These are phyloP conservation scores for Thamnophis sirtalis DNA, from an alignment of 2,113 vertebrate genomes.

Conservation along the genomic window DNA sequence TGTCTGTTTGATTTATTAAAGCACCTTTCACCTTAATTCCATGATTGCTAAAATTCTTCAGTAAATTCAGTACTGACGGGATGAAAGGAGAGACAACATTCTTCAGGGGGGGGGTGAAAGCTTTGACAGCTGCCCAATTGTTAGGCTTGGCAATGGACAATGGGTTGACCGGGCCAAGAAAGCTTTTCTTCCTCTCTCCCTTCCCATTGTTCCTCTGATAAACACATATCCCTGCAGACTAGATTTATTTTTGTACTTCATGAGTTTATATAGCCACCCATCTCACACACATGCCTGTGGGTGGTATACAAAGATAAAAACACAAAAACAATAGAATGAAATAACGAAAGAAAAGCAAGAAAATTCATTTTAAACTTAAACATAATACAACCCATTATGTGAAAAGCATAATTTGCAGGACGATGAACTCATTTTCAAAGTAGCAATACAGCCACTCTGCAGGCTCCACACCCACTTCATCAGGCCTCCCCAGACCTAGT, in stretches of 20 bases:
- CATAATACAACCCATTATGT: not conserved
- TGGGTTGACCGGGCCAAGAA: not conserved
- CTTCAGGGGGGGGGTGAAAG: not conserved
- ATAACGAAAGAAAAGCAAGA: not conserved
- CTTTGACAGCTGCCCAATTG: not conserved
- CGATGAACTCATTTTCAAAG: not conserved
- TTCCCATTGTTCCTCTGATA: not conserved
- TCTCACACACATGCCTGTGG: not conserved
- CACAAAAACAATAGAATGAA: not conserved
- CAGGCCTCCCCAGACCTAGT: not conserved
- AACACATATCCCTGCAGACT: not conserved
- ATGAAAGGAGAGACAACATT: not conserved
- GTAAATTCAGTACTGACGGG: not conserved
- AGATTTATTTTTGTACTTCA: not conserved
- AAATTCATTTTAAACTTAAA: not conserved
- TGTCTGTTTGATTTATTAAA: not conserved
- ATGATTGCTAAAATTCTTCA: not conserved
- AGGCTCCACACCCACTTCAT: not conserved
- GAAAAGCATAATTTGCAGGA: not conserved
- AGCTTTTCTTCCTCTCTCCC: not conserved
- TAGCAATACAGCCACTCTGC: not conserved
- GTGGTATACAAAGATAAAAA: not conserved
- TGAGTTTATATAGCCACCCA: not conserved
- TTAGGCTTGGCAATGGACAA: not conserved
- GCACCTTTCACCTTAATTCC: not conserved